Percentiles rank a stretch among this genome's conserved stretches.
These are phyloP conservation scores for Nothoprocta perdicaria DNA, from an alignment of 2,113 vertebrate species.

Conservation along the genomic window DNA sequence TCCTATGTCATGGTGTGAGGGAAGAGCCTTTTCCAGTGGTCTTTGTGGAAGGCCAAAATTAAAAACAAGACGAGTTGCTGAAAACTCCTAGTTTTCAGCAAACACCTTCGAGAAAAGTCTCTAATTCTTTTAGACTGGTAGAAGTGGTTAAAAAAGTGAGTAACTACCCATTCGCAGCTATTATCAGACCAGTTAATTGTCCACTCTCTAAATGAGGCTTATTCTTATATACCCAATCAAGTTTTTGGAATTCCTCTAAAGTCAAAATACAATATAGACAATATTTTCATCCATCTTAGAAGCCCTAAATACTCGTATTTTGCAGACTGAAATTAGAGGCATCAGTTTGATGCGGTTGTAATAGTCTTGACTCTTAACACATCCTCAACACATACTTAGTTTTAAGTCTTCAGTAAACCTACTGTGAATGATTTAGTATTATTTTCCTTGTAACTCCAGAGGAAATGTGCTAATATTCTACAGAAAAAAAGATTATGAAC, in stretches of 20 bases:
- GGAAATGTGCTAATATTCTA: not conserved
- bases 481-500: not conserved
- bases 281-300: not conserved
- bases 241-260: not conserved
- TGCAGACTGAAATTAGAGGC: not conserved
- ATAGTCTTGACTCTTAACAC: not conserved
- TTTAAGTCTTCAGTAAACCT: not conserved
- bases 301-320: not conserved
- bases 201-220: not conserved
- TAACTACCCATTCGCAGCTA: not conserved
- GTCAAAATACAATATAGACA: not conserved
- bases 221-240: not conserved
- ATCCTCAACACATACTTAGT: not conserved
- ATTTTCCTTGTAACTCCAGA: not conserved
- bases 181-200: not conserved
- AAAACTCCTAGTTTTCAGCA: not conserved
- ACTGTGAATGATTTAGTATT: fast-evolving
- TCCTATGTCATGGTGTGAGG: not conserved
- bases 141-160: not conserved
- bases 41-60: not conserved
- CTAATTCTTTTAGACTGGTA: not conserved
- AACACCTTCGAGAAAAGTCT: not conserved
- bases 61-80: not conserved
- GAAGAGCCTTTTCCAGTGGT: not conserved
- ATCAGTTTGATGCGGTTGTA: not conserved